These are phyloP conservation scores for Corythucha ciliata DNA, from an alignment of 2,888 invertebrate species.

Conservation along the genomic window DNA sequence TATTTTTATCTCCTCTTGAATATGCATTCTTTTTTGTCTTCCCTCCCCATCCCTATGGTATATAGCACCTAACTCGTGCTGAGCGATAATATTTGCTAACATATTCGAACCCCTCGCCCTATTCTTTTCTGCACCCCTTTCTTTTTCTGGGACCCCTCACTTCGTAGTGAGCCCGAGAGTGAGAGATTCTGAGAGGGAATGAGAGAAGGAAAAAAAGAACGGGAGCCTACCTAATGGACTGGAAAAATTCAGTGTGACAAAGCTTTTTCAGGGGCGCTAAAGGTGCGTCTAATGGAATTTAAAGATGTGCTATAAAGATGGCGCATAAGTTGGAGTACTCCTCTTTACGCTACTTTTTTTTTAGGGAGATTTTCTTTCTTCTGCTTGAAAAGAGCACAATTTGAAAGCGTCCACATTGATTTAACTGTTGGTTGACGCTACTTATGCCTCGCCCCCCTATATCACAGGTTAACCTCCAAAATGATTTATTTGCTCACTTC, in stretches of 20 bases:
- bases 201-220: constrained; percentile 6
- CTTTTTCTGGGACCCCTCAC: neutral
- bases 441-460: no score
- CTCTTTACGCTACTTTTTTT: constrained; percentile 5
- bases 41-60: no score
- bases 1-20: constrained; percentile 23
- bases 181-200: constrained; percentile 1
- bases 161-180: neutral
- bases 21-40: no score
- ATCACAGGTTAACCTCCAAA: no score
- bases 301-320: constrained; percentile 13
- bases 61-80: constrained; percentile 9
- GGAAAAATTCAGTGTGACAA: constrained; percentile 19
- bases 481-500: no score
- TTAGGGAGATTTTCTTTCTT: no score
- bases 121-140: neutral
- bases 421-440: no score
- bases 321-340: constrained; percentile 19
- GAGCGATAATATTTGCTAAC: constrained; percentile 30
- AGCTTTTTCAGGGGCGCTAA: constrained; percentile 6
- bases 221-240: constrained; percentile 16
- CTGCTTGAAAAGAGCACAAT: no score
- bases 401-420: no score
- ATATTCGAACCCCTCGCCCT: constrained; percentile 19
- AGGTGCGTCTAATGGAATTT: constrained; percentile 19